A percentile compares a stretch with the other conserved stretches of the same genome.
Evolutionary conservation across 2,888 invertebrate genomes (phyloP).

Genomic region (Hypomecis punctinalis): DNA sequence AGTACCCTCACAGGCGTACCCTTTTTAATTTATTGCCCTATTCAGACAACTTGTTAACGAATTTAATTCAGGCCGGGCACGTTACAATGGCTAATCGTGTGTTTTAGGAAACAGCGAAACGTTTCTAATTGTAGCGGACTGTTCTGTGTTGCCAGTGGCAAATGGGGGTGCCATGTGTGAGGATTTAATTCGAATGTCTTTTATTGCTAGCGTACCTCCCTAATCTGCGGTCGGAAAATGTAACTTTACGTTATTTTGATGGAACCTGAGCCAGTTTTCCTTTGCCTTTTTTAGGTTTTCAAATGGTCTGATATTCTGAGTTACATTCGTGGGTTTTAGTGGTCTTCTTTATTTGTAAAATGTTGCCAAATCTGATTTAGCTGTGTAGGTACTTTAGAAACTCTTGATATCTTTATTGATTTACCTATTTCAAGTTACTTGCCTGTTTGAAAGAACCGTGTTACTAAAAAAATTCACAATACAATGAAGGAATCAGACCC

Average conservation of each 20-base stretch:
- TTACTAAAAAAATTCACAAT: background rate
- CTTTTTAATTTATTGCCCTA: conserved; percentile 48
- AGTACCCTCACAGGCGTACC: conserved; percentile 14
- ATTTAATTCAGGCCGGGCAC: conserved; percentile 13
- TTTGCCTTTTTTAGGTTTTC: background rate
- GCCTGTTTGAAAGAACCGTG: background rate
- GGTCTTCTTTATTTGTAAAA: too few species aligned
- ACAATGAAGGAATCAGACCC: conserved; percentile 9
- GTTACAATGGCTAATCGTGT: conserved; percentile 25
- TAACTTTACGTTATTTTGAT: background rate
- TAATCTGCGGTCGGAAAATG: conserved; percentile 7
- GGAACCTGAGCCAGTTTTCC: background rate
- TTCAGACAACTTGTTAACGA: conserved; percentile 24
- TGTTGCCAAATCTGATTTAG: too few species aligned
- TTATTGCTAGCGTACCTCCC: conserved; percentile 5
- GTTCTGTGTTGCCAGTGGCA: conserved; percentile 23
- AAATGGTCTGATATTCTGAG: background rate
- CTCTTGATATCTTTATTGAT: too few species aligned
- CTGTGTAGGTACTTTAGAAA: too few species aligned
- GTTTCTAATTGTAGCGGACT: conserved; percentile 33
- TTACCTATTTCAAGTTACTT: background rate
- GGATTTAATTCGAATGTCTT: conserved; percentile 22
- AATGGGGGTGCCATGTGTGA: conserved; percentile 19
- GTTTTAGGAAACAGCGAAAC: conserved; percentile 27
- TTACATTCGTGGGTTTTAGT: too few species aligned